Evolutionary conservation across 35 echinoderm and acorn worm species (phyloP).

Genomic region (Heliocidaris erythrogramma): DNA sequence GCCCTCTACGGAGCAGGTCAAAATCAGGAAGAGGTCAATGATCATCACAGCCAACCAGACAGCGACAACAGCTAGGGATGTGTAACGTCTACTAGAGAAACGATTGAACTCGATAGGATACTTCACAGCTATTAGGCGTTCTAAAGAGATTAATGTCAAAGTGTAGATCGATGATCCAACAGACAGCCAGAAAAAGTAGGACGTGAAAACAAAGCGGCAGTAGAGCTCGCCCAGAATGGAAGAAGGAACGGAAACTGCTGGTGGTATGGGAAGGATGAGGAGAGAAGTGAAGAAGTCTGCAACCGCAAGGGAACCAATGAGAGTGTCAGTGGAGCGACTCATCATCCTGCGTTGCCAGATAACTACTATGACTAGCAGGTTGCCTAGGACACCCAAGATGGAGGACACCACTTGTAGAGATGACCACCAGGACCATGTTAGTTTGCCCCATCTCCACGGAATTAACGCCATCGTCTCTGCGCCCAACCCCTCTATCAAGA

Average conservation of each 20-base stretch:
- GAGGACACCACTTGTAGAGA: conserved; percentile 37
- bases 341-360: conserved; percentile 34
- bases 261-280: conserved; percentile 55
- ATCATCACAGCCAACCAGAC: background rate
- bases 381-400: conserved; percentile 66
- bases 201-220: conserved; percentile 58
- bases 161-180: conserved; percentile 62
- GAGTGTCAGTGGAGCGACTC: conserved; percentile 50
- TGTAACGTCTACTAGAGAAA: conserved; percentile 38
- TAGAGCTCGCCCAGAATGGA: conserved; percentile 54
- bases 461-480: background rate
- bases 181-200: conserved; percentile 64
- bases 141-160: conserved; percentile 61
- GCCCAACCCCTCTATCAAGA: background rate
- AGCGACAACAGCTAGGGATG: background rate
- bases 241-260: background rate
- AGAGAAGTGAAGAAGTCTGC: conserved; percentile 72
- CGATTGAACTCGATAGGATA: conserved; percentile 50
- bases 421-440: conserved; percentile 40
- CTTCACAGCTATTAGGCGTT: conserved; percentile 61
- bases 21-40: conserved; percentile 17
- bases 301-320: conserved; percentile 64
- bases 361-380: conserved; percentile 50
- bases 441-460: background rate
- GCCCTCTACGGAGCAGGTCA: background rate